Conservation (phyloP, 2,797 vertebrate genomes). For the Sebastes minor region DNA sequence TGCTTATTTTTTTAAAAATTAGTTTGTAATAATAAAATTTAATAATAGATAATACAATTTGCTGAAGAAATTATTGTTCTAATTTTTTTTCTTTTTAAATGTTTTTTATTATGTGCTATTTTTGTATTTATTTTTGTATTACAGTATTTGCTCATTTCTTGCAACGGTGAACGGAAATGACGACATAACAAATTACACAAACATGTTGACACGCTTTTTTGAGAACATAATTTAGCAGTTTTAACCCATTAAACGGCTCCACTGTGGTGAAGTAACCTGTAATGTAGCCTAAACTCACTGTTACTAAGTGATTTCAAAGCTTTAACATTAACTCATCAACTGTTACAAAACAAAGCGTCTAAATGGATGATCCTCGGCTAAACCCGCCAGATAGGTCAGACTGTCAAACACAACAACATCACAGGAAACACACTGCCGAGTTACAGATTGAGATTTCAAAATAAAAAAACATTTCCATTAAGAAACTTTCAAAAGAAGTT, state of each 20-base stretch:
- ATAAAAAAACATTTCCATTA: conserved; percentile 9
- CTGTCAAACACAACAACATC: fast-evolving
- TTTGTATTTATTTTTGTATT: neutral
- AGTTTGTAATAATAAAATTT: neutral
- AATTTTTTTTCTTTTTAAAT: neutral
- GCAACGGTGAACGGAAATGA: conserved; percentile 65
- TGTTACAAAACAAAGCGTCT: neutral
- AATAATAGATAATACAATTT: no score
- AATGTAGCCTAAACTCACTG: no score
- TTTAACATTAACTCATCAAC: neutral
- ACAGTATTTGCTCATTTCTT: neutral
- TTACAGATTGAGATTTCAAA: conserved; percentile 14
- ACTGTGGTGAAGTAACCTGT: fast-evolving
- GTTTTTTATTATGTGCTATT: neutral
- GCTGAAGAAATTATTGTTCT: neutral
- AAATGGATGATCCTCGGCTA: conserved; percentile 2
- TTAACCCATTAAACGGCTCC: fast-evolving
- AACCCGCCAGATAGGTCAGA: conserved; percentile 26
- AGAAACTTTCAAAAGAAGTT: no score
- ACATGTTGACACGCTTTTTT: neutral
- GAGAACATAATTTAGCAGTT: neutral
- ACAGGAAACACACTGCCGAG: neutral
- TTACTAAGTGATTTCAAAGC: neutral
- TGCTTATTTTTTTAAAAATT: neutral
- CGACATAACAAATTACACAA: conserved; percentile 29